Conservation (phyloP, 2,797 vertebrate species). For the Manis pentadactyla region DNA sequence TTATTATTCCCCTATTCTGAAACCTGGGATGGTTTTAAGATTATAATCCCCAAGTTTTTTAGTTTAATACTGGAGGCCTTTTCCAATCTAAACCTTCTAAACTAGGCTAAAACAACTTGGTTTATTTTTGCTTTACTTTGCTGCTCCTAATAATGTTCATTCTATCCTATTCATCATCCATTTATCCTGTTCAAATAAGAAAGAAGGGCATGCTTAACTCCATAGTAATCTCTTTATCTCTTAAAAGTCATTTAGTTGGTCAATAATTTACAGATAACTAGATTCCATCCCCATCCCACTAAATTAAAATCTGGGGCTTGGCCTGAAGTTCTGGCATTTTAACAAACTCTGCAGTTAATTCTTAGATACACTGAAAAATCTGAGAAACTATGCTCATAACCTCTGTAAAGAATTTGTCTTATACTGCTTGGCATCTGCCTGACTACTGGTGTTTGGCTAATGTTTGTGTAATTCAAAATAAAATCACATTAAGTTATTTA, state of each 20-base stretch:
- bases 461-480: conserved; percentile 49
- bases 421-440: not conserved
- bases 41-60: not conserved
- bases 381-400: conserved; percentile 4
- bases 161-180: not conserved
- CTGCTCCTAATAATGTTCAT: not conserved
- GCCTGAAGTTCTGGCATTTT: conserved; percentile 40
- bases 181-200: not conserved
- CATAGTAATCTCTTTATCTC: not conserved
- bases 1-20: not conserved
- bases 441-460: not conserved
- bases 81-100: not conserved
- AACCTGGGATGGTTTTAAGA: not conserved
- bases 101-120: not conserved
- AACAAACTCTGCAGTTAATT: conserved; percentile 15
- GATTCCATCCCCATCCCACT: not conserved
- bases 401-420: conserved; percentile 16
- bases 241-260: not conserved
- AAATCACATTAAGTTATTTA: conserved; percentile 15
- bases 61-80: not conserved
- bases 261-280: not conserved
- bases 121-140: not conserved
- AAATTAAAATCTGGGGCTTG: conserved; percentile 5
- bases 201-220: not conserved
- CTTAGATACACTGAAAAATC: not conserved